These are phyloP conservation scores for Triplophysa tibetana DNA, from an alignment of 2,113 vertebrate species.

Conservation along the genomic window DNA sequence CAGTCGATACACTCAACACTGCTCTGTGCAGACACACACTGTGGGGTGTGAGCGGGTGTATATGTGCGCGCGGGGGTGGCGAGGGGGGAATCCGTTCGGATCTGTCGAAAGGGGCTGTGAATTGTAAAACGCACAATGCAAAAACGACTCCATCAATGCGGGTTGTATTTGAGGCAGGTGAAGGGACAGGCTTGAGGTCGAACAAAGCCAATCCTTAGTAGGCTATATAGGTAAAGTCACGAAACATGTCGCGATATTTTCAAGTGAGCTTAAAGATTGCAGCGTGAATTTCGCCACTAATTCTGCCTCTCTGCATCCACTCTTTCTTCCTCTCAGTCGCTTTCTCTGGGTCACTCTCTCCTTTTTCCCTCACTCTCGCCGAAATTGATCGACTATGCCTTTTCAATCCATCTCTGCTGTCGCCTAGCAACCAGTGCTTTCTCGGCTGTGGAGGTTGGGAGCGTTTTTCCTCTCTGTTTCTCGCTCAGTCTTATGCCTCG, in stretches of 20 bases:
- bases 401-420: slow-evolving; percentile 82
- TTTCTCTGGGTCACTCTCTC: slow-evolving; percentile 27
- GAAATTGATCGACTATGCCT: slow-evolving; percentile 82
- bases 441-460: slow-evolving; percentile 77
- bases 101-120: slow-evolving; percentile 25
- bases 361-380: slow-evolving; percentile 65
- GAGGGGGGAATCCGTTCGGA: slow-evolving; percentile 58
- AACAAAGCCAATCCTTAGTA: neutral
- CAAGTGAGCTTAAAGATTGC: neutral
- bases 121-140: slow-evolving; percentile 32
- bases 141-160: slow-evolving; percentile 25
- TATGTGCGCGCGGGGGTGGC: slow-evolving; percentile 15
- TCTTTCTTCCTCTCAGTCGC: slow-evolving; percentile 35
- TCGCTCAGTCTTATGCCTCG: slow-evolving; percentile 49
- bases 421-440: slow-evolving; percentile 82
- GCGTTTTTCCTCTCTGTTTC: slow-evolving; percentile 58
- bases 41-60: slow-evolving; percentile 52
- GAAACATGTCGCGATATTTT: neutral
- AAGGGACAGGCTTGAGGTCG: slow-evolving; percentile 38
- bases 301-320: slow-evolving; percentile 32
- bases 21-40: slow-evolving; percentile 60
- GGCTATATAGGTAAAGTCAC: neutral
- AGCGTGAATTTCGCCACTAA: slow-evolving; percentile 9
- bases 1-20: slow-evolving; percentile 81
- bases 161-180: slow-evolving; percentile 42